Evolutionary conservation across 2,113 vertebrate genomes (phyloP).

Genomic region (Gadus macrocephalus): DNA sequence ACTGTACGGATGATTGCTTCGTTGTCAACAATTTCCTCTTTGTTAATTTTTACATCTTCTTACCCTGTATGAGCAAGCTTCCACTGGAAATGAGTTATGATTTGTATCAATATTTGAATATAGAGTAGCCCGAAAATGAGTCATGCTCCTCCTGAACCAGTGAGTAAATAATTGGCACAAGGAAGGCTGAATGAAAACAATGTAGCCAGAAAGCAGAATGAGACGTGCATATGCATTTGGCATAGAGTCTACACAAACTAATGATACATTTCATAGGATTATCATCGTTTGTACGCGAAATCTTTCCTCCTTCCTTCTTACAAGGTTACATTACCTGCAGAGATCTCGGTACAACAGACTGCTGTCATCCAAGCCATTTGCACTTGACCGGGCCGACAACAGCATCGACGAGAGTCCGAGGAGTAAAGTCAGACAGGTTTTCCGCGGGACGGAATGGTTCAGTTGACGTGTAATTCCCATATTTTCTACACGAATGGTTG

Average conservation of each 20-base stretch:
- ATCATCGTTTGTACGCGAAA: not conserved
- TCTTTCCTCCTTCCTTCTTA: not conserved
- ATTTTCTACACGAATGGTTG: conserved; percentile 1
- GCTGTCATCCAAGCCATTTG: conserved; percentile 28
- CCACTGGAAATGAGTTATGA: conserved; percentile 3
- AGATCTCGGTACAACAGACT: conserved; percentile 60
- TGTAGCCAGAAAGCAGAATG: too few species aligned
- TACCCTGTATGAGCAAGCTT: not conserved
- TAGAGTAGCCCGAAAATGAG: too few species aligned
- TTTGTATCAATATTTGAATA: too few species aligned
- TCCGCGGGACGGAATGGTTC: not conserved
- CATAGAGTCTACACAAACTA: too few species aligned
- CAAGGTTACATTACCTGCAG: conserved; percentile 53
- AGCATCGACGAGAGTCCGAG: conserved; percentile 7
- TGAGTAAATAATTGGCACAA: too few species aligned
- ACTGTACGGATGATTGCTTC: too few species aligned
- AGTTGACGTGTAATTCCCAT: conserved; percentile 27
- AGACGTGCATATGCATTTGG: too few species aligned
- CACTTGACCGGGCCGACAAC: conserved; percentile 24
- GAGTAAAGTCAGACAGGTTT: not conserved
- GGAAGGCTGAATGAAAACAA: too few species aligned
- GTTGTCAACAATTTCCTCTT: too few species aligned
- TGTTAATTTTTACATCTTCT: too few species aligned
- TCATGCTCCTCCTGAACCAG: too few species aligned
- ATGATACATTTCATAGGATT: not conserved